Evolutionary conservation across 2,888 invertebrate species (phyloP), one percentile per base, ranked within the genome.

Genomic region (Myopa tessellatipennis): DNA sequence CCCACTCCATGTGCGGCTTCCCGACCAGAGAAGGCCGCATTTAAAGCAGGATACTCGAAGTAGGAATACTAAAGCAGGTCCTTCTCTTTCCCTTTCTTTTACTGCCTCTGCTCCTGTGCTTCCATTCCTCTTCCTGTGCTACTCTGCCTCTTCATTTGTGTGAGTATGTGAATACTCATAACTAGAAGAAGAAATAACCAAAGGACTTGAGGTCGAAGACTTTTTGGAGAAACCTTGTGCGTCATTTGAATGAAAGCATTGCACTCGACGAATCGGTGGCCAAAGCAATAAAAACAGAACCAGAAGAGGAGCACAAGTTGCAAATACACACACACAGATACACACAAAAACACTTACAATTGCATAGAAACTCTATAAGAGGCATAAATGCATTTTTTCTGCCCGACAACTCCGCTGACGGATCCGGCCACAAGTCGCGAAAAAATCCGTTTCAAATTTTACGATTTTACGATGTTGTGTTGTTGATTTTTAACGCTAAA

Each of bases 141-240:
- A 38, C 38, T 67, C 14, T 67, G 12, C 55, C 55, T 67, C 67
- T 36, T 38, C 16, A 10, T 70, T 45, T 34, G n/a, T 45, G 3
- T 45, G 45, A 45, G 7, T 45, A 45, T 45, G 45, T 6, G 10
- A 45, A 45, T 8, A 45, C 7, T 45, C 45, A 45, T 45, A 45
- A 6, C 45, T 45, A 45, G 45, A 45, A 45, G 6, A 45, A 45
- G 45, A 10, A 61, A 26, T 7, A 26, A 45, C 38, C 16, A 68
- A 16, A 36, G 7, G 8, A 72, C 34, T 45, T 34, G 68, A 76
- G 76, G 76, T 76, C 76, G 76, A 70, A 76, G 76, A 69, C 76
- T 61, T 70, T 58, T 69, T 26, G 63, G 45, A 45, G 45, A 74
- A 52, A 5, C 52, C n/a, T 65, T 74, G 55, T 68, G 50, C 55